Evolutionary conservation across 2,797 vertebrate genomes (phyloP), one percentile per base, ranked within the genome.

Genomic region (Zonotrichia albicollis): DNA sequence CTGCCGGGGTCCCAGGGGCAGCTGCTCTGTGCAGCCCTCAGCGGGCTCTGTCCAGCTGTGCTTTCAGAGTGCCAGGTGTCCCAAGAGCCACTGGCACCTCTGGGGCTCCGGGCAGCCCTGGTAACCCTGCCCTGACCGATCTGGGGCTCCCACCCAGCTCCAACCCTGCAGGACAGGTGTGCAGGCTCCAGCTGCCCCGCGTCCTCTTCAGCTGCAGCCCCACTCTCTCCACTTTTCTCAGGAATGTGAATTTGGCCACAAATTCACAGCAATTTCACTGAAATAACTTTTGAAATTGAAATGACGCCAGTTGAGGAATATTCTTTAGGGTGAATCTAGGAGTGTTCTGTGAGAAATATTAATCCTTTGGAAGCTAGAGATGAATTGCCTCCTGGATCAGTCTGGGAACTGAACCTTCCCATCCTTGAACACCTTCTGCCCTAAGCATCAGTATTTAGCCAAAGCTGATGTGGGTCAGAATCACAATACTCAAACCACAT

Each of bases 81-180:
- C 51, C 8, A 6, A 16, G 60, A 3, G 30, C 27, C 78, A 29
- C 45, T 23, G 68, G 57, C n/a, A 9, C 40, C 55, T 11, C 66
- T 8, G 26, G 54, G 66, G 34, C 42, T 54, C 38, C 26, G 60
- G 11, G 21, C 43, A 26, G 53, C 71, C 17, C 45, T 13, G 6
- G n/a, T 15, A 45, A 6, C n/a, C 46, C 68, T 66, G 12, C 60
- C 36, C 34, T 1, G 36, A 1, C 16, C 4, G 57, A 43, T 12
- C n/a, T 22, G 10, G 78, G 40, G 77, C 61, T 74, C 86, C 84
- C 51, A 4, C 22, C 12, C 13, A 2, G 57, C 72, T 60, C 16
- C 34, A 10, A 32, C n/a, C 81, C 94, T 42, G 66, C 51, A 89
- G 91, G 94, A 84, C 94, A 86, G 92, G 76, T 79, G 55, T 86